Evolutionary conservation across 2,797 vertebrate species (phyloP).

Genomic region (Gouania willdenowi): DNA sequence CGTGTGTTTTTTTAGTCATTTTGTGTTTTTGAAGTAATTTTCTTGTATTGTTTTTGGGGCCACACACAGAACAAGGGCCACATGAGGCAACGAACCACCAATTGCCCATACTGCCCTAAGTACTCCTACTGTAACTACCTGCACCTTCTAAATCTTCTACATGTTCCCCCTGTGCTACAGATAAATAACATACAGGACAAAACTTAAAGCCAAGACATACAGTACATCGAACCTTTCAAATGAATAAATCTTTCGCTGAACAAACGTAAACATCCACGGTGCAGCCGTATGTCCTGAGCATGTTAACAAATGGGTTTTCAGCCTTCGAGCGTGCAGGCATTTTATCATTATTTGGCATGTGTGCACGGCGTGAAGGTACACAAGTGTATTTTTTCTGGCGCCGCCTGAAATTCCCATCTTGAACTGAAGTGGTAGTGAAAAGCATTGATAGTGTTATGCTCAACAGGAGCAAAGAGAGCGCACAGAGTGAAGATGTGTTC

Average conservation of each 20-base stretch:
- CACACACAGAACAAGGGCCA: too few relatives aligned
- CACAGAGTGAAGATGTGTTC: background rate
- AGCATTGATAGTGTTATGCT: slow-evolving; percentile 8
- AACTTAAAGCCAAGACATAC: slow-evolving; percentile 45
- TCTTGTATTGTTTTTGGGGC: too few relatives aligned
- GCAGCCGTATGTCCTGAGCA: slow-evolving; percentile 22
- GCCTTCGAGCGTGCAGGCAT: slow-evolving; percentile 14
- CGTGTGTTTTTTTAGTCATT: too few relatives aligned
- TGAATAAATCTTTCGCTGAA: slow-evolving; percentile 40
- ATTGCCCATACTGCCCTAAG: too few relatives aligned
- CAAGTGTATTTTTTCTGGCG: slow-evolving; percentile 34
- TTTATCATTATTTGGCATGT: slow-evolving; percentile 45
- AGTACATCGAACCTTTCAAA: slow-evolving; percentile 44
- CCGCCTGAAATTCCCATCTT: slow-evolving; percentile 21
- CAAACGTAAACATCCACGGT: slow-evolving; percentile 23
- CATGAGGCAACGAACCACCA: too few relatives aligned
- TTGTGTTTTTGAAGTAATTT: too few relatives aligned
- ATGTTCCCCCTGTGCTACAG: slow-evolving; percentile 15
- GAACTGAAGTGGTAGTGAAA: slow-evolving; percentile 28
- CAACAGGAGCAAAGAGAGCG: slow-evolving; percentile 1
- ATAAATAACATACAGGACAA: slow-evolving; percentile 24
- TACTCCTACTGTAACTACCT: too few relatives aligned
- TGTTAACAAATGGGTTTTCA: slow-evolving; percentile 27
- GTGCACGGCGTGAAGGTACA: slow-evolving; percentile 24
- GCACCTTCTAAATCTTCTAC: too few relatives aligned